Evolutionary conservation across 2,113 vertebrate genomes (phyloP).

Genomic region (Sander vitreus): DNA sequence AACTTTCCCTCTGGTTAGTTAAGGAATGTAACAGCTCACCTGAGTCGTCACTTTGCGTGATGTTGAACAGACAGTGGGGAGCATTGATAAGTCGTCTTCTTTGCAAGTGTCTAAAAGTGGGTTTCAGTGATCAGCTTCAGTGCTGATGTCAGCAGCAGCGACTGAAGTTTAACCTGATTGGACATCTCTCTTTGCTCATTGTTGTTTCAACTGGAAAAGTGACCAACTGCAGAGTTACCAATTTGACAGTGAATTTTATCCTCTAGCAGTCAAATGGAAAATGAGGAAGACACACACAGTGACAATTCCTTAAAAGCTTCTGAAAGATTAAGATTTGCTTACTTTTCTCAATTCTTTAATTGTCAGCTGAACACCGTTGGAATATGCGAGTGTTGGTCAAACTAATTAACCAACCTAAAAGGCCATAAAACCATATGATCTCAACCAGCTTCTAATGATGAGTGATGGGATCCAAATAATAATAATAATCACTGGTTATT

Average conservation of each 20-base stretch:
- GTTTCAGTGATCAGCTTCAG: background rate
- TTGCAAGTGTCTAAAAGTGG: background rate
- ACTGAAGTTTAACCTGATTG: conserved; percentile 4
- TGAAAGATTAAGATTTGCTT: background rate
- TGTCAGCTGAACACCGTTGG: background rate
- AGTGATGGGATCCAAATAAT: no score
- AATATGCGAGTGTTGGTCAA: background rate
- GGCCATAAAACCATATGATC: no score
- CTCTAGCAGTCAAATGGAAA: conserved; percentile 33
- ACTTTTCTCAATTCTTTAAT: background rate
- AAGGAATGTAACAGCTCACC: conserved; percentile 8
- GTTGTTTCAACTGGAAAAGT: conserved; percentile 36
- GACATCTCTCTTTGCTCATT: conserved; percentile 28
- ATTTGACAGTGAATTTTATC: conserved; percentile 25
- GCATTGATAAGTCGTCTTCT: background rate
- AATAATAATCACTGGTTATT: no score
- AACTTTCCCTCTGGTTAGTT: conserved; percentile 19
- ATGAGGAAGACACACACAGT: background rate
- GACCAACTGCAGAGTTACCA: background rate
- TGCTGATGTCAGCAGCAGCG: conserved; percentile 35
- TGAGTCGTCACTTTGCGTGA: background rate
- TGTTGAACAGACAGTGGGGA: conserved; percentile 25
- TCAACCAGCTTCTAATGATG: no score
- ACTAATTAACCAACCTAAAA: no score
- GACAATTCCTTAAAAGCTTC: background rate